Percentiles rank a stretch among this genome's conserved stretches.
Evolutionary conservation across 2,888 invertebrate species (phyloP).

Genomic region (Himalopsyche tibetana): DNA sequence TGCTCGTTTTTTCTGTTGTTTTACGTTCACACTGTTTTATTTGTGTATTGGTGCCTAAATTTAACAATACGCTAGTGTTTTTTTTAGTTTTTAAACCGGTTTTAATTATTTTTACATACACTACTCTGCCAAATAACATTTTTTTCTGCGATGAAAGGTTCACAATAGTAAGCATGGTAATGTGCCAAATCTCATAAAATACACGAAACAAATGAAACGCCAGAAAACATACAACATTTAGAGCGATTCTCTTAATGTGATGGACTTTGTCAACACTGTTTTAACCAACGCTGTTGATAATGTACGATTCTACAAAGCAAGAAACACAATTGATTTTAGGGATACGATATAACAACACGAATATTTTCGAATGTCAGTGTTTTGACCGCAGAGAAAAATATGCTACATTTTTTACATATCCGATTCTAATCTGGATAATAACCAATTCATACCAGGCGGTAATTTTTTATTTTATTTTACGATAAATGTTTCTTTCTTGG

Average conservation of each 20-base stretch:
- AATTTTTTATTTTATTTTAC: too few species aligned
- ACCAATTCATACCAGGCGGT: too few species aligned
- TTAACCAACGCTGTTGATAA: neutral
- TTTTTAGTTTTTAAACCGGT: neutral
- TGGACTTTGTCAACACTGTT: neutral
- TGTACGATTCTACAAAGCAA: neutral
- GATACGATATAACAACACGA: too few species aligned
- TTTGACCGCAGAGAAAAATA: too few species aligned
- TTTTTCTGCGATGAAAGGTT: constrained; percentile 3
- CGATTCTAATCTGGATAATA: too few species aligned
- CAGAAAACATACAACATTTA: neutral
- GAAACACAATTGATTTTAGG: neutral
- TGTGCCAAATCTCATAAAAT: constrained; percentile 10
- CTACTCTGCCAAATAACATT: neutral
- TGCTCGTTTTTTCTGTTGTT: too few species aligned
- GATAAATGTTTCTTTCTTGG: too few species aligned
- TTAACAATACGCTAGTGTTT: neutral
- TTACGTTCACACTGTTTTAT: neutral
- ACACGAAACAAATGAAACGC: neutral
- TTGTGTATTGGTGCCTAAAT: neutral
- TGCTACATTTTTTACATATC: too few species aligned
- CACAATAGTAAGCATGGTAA: constrained; percentile 10
- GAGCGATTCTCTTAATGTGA: neutral
- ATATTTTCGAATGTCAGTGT: too few species aligned
- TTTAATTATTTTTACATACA: neutral